Evolutionary conservation across 2,888 invertebrate species (phyloP).

Genomic region (Pandemis cinnamomeana): DNA sequence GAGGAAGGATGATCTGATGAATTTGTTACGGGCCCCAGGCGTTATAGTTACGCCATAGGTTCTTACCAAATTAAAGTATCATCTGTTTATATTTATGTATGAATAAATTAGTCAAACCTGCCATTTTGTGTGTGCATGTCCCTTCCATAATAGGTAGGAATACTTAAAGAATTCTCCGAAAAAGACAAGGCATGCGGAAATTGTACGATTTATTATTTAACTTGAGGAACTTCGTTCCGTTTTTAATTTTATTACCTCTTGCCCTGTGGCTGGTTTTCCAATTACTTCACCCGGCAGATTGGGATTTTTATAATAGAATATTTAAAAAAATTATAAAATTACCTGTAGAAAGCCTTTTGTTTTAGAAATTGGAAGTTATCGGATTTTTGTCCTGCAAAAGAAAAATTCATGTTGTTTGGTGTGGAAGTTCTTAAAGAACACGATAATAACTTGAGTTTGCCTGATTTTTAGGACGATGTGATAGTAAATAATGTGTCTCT

Average conservation of each 20-base stretch:
- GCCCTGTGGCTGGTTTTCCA: conserved; percentile 28
- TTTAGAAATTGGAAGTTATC: background rate
- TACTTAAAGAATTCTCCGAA: background rate
- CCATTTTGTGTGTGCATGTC: no score
- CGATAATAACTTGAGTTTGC: no score
- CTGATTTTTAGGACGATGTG: no score
- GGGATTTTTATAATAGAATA: conserved; percentile 9
- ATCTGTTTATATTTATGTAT: no score
- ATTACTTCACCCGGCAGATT: conserved; percentile 7
- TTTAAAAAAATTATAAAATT: background rate
- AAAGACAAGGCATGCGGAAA: background rate
- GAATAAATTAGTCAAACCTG: no score
- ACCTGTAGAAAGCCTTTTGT: background rate
- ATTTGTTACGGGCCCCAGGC: no score
- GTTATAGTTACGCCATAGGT: no score
- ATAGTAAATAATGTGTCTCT: no score
- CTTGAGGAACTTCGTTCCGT: background rate
- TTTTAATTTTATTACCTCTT: conserved; percentile 13
- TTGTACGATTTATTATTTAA: conserved; percentile 5
- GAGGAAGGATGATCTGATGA: no score
- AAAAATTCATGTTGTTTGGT: background rate
- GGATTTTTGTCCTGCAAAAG: background rate
- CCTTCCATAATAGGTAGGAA: no score
- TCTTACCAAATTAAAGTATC: no score
- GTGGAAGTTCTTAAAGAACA: no score